Evolutionary conservation across 1,140 invertebrate species (phyloP).

Genomic region (Hyles euphorbiae): DNA sequence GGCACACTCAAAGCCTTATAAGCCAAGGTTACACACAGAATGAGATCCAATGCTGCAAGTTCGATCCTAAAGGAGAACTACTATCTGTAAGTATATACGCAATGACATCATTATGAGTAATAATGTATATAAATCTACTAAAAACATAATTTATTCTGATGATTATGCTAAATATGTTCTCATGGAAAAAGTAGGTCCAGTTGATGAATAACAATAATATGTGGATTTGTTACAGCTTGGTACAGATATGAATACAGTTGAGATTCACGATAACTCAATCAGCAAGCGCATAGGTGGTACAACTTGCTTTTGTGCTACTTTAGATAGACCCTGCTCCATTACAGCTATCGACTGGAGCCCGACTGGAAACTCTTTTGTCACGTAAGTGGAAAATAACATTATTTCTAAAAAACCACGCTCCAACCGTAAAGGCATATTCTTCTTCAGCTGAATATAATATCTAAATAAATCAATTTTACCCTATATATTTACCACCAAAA

Average conservation of each 20-base stretch:
- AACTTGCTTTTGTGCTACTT: constrained; percentile 23
- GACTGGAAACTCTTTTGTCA: constrained; percentile 49
- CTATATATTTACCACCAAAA: no score
- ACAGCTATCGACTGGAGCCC: constrained; percentile 58
- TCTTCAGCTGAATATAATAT: no score
- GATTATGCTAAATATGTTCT: no score
- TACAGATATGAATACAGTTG: constrained; percentile 32
- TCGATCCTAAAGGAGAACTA: constrained; percentile 49
- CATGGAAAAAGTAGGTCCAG: no score
- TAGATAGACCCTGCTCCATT: constrained; percentile 29
- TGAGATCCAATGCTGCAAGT: constrained; percentile 52
- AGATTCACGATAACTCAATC: constrained; percentile 38
- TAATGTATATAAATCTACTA: no score
- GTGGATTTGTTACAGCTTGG: constrained; percentile 35
- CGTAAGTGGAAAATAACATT: constrained; percentile 27
- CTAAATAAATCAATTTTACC: no score
- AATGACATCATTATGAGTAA: no score
- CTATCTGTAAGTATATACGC: constrained; percentile 33
- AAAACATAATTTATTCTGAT: no score
- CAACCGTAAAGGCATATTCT: no score
- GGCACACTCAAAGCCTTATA: constrained; percentile 43
- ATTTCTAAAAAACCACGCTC: not conserved
- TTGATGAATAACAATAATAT: not conserved
- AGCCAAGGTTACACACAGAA: constrained; percentile 33
- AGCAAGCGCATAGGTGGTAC: constrained; percentile 28